Evolutionary conservation across 2,888 invertebrate genomes (phyloP), one percentile per base, ranked within the genome.

Genomic region (Luperina testacea): DNA sequence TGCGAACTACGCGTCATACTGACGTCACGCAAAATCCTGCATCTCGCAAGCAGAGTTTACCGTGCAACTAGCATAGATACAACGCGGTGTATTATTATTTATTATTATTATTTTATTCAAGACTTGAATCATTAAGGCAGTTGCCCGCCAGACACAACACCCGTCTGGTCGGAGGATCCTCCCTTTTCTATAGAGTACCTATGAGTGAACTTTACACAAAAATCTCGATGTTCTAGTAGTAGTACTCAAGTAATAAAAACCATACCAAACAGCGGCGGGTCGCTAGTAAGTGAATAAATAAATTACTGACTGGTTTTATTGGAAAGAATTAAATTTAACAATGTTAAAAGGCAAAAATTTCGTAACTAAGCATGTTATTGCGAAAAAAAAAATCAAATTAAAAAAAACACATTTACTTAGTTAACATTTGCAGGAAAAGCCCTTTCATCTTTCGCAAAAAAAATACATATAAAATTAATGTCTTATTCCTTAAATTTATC

Each of bases 401-500:
- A 75, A 48, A n/a, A n/a, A n/a, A n/a, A n/a, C n/a, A 67, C 63
- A 72, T 65, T 51, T 5, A 48, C 15, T 71, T 71, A 67, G 59
- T 42, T 71, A 68, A 67, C 51, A 72, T 75, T 75, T 9, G 1
- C 67, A 71, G 64, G 61, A 81, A 84, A 64, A 75, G 6, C 64
- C 17, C 51, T 17, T 24, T 77, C 72, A 51, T 48, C 27, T 48
- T 38, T 71, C 61, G 8, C 57, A 72, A 75, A 72, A 75, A 70
- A 78, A 70, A 72, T 48, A 77, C 38, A 72, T 51, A 65, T 63
- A 80, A 85, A 87, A 85, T 59, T 38, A 71, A 78, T 65, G 80
- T 77, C 80, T 78, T 71, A 81, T 81, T 87, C 38, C 42, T 59
- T 63, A 75, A 81, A 87, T 84, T 69, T 87, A 87, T 87, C 78